A percentile compares a stretch with the other conserved stretches of the same genome.
phyloP scores from a whole-genome alignment of 2,888 invertebrate genomes.

The Margaritifera margaritifera region DNA sequence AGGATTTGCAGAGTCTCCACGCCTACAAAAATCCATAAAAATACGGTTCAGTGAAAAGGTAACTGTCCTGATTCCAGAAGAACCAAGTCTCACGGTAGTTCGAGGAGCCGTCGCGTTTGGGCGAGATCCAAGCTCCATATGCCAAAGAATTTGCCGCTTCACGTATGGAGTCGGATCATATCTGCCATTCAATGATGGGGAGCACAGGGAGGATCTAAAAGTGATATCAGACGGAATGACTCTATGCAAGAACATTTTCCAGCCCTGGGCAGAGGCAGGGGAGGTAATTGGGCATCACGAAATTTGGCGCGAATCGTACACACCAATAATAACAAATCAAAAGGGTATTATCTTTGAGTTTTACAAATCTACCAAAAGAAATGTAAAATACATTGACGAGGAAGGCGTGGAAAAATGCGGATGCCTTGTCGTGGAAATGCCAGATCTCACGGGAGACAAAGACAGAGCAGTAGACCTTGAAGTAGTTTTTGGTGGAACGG shows the following conservation, averaged over 20 bases:
- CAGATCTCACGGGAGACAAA: conserved; percentile 63
- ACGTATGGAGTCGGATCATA: conserved; percentile 67
- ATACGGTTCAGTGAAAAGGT: conserved; percentile 57
- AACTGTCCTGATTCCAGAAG: conserved; percentile 63
- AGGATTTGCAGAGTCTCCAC: conserved; percentile 62
- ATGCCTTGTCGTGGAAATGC: conserved; percentile 65
- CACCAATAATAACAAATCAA: conserved; percentile 66
- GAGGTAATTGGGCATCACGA: conserved; percentile 66
- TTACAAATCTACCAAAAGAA: conserved; percentile 54
- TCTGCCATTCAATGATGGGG: conserved; percentile 60
- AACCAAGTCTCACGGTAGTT: conserved; percentile 64
- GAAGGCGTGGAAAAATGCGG: conserved; percentile 65
- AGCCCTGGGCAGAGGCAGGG: conserved; percentile 63
- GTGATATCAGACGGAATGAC: conserved; percentile 63
- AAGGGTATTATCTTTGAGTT: conserved; percentile 67
- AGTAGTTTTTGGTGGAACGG: conserved; percentile 66
- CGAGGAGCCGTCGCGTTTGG: conserved; percentile 67
- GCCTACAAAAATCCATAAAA: conserved; percentile 57
- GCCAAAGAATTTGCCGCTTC: conserved; percentile 65
- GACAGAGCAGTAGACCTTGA: conserved; percentile 65
- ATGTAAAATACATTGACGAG: conserved; percentile 63
- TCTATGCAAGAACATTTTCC: conserved; percentile 62
- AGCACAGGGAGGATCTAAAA: conserved; percentile 61
- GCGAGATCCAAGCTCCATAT: conserved; percentile 64
- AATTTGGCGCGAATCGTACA: conserved; percentile 66